Evolutionary conservation across 2,113 vertebrate genomes (phyloP).

Genomic region (Ochotona curzoniae): DNA sequence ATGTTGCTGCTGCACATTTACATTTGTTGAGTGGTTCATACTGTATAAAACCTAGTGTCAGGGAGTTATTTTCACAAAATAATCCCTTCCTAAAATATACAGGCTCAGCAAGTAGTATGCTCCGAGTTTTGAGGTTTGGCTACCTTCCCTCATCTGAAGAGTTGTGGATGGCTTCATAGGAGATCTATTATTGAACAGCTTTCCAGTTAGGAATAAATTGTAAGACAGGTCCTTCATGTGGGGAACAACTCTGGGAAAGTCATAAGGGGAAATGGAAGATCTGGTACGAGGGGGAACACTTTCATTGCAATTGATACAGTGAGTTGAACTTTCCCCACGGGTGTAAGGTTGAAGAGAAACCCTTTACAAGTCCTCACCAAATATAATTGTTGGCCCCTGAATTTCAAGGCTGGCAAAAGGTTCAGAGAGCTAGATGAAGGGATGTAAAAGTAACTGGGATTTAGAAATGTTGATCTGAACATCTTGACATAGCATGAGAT

Average conservation of each 20-base stretch:
- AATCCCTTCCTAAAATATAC: constrained; percentile 57
- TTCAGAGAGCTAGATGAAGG: neutral
- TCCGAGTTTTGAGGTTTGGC: constrained; percentile 57
- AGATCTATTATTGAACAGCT: constrained; percentile 57
- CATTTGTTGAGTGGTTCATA: constrained; percentile 53
- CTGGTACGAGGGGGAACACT: constrained; percentile 15
- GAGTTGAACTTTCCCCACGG: neutral
- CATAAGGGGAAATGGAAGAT: constrained; percentile 37
- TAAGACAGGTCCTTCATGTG: constrained; percentile 44
- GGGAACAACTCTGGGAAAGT: neutral
- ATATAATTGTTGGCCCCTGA: neutral
- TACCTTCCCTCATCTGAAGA: constrained; percentile 58
- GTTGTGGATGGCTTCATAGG: constrained; percentile 50
- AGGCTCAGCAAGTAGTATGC: constrained; percentile 45
- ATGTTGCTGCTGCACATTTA: constrained; percentile 43
- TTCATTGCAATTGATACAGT: constrained; percentile 7
- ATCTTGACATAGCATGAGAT: constrained; percentile 8
- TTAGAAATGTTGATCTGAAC: neutral
- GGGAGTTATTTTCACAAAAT: constrained; percentile 57
- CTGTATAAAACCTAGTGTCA: constrained; percentile 16
- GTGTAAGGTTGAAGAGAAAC: neutral
- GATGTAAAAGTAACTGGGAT: neutral
- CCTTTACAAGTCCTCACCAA: constrained; percentile 27
- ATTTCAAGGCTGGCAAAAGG: neutral
- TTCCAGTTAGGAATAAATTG: constrained; percentile 48